Evolutionary conservation across 23 tunicate genomes (phyloP), one percentile per base, ranked within the genome.

Genomic region (Oikopleura vanhoeffeni): DNA sequence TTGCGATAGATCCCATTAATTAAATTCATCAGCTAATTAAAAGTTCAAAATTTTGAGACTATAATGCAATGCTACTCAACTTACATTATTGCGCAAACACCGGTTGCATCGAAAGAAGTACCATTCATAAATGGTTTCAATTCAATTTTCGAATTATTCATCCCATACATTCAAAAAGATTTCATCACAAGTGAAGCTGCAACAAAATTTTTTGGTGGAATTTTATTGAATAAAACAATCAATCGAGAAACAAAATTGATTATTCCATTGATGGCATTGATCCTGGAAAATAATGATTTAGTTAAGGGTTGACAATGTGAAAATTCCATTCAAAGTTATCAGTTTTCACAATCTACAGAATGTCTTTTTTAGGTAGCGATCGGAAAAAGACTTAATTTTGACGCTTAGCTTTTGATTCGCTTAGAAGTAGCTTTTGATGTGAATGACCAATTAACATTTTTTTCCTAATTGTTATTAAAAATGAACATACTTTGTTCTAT

Each of bases 101-200:
- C 79, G 32, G 79, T 71, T 30, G 79, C 34, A 18, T 71, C 79
- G 34, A 71, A 71, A 38, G 79, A 71, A 71, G 35, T 71, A 2
- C 79, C 79, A 24, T 71, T 71, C 38, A 71, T 71, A 33, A 71
- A 71, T 32, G 79, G 79, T 71, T 71, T 71, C 79, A 71, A 30
- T 71, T 18, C 79, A 13, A 71, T 71, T 71, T 30, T 71, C 2
- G 79, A 71, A 38, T 38, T 71, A 18, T 71, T 71, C 35, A 71
- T 71, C 32, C 79, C 79, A 3, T 71, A 71, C 79, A 71, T 71
- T 71, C 79, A 30, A 18, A 18, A 30, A 3, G 79, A 71, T 2
- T 18, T 4, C 2, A 33, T 71, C 36, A 71, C 27, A 33, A 38
- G 36, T 38, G 79, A 71, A 2, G 79, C 79, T 18, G 35, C 34